These are phyloP conservation scores for Plecturocebus donacophilus DNA, from an alignment of 2,113 vertebrate genomes.

Conservation along the genomic window DNA sequence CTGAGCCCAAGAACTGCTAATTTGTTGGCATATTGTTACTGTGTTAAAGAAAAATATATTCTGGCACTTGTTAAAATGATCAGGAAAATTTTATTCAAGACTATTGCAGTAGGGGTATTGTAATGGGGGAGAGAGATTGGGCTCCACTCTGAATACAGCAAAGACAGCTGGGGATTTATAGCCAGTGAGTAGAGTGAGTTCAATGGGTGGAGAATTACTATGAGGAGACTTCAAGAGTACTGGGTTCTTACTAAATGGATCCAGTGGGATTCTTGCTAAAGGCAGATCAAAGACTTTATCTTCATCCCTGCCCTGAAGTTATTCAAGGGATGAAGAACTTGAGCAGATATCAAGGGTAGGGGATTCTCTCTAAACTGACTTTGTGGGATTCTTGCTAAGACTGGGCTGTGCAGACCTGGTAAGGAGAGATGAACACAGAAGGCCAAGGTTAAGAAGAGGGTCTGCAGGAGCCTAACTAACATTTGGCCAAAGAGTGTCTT, in stretches of 20 bases:
- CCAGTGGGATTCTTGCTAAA: not conserved
- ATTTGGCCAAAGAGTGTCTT: not conserved
- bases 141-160: not conserved
- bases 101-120: not conserved
- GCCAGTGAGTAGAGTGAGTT: not conserved
- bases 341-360: not conserved
- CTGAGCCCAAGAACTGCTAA: not conserved
- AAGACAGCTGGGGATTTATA: not conserved
- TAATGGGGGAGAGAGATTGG: not conserved
- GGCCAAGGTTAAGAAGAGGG: not conserved
- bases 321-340: not conserved
- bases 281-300: not conserved
- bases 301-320: too few relatives aligned
- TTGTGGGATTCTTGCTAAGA: not conserved
- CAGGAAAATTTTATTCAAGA: not conserved
- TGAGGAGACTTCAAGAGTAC: not conserved
- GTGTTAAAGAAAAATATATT: not conserved
- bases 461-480: not conserved
- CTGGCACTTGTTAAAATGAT: not conserved
- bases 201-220: not conserved
- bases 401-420: not conserved
- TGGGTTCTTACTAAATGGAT: not conserved
- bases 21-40: not conserved
- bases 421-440: not conserved
- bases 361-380: not conserved